Evolutionary conservation across 2,888 invertebrate species (phyloP).

Genomic region (Pseudococcus longispinus): DNA sequence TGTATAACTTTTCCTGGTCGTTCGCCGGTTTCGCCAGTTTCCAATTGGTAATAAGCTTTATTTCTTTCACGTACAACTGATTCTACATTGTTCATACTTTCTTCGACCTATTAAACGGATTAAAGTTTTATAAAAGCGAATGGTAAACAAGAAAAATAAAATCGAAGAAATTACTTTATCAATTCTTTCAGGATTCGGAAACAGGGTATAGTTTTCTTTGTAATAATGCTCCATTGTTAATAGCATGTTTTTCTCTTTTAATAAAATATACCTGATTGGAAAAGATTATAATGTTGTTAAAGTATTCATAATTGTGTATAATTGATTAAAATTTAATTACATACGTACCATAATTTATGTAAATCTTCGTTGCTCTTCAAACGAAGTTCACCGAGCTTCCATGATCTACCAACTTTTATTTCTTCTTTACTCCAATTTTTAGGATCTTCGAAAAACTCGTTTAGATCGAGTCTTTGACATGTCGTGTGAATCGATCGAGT

Average conservation of each 20-base stretch:
- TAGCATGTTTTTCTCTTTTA: slow-evolving; percentile 97
- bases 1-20: slow-evolving; percentile 70
- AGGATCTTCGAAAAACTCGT: slow-evolving; percentile 89
- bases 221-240: slow-evolving; percentile 92
- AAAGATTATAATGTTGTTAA: background rate
- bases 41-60: slow-evolving; percentile 84
- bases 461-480: slow-evolving; percentile 66
- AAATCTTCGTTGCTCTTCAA: slow-evolving; percentile 94
- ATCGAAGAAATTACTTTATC: slow-evolving; percentile 73
- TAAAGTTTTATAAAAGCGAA: background rate
- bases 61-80: slow-evolving; percentile 91
- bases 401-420: slow-evolving; percentile 83
- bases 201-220: slow-evolving; percentile 71
- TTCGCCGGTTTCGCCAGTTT: slow-evolving; percentile 87
- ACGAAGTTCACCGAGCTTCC: slow-evolving; percentile 88
- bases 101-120: slow-evolving; percentile 71
- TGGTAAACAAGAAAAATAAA: background rate
- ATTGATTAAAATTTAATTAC: background rate
- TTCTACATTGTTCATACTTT: slow-evolving; percentile 94
- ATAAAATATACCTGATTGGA: slow-evolving; percentile 74
- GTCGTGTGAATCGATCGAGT: slow-evolving; percentile 64
- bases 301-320: background rate
- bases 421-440: slow-evolving; percentile 82
- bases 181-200: slow-evolving; percentile 91
- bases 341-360: slow-evolving; percentile 90